Percentiles rank a stretch among this genome's conserved stretches.
phyloP scores from a whole-genome alignment of 23 tunicate species.

The Trididemnum nubilum region DNA sequence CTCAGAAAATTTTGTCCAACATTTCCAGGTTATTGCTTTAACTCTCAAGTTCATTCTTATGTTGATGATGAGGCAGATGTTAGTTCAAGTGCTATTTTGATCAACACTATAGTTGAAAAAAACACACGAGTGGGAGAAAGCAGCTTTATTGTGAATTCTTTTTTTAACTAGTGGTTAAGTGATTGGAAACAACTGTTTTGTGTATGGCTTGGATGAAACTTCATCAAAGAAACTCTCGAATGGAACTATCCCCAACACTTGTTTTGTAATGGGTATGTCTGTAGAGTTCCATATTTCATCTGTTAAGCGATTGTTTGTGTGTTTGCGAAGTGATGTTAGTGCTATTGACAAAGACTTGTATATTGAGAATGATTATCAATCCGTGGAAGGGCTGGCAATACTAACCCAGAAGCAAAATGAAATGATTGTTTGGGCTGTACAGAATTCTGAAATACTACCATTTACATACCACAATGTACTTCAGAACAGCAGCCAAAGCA shows the following conservation, averaged over 20 bases:
- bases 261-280: slow-evolving; percentile 54
- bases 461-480: slow-evolving; percentile 40
- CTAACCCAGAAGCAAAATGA: background rate
- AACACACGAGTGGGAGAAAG: slow-evolving; percentile 45
- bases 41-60: slow-evolving; percentile 23
- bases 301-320: slow-evolving; percentile 34
- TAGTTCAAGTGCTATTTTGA: slow-evolving; percentile 38
- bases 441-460: slow-evolving; percentile 15
- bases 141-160: slow-evolving; percentile 50
- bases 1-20: slow-evolving; percentile 7
- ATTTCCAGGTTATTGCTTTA: slow-evolving; percentile 13
- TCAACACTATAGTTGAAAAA: slow-evolving; percentile 55
- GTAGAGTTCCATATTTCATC: background rate
- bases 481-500: background rate
- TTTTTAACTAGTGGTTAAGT: slow-evolving; percentile 32
- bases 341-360: too few species aligned
- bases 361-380: background rate
- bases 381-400: background rate
- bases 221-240: slow-evolving; percentile 12
- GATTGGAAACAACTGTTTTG: slow-evolving; percentile 60
- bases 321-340: background rate
- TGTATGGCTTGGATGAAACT: slow-evolving; percentile 66
- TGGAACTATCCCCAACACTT: slow-evolving; percentile 32
- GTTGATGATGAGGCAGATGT: slow-evolving; percentile 20
- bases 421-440: slow-evolving; percentile 3